Evolutionary conservation across 2,113 vertebrate genomes (phyloP), one percentile per base, ranked within the genome.

Genomic region (Corynorhinus townsendii): DNA sequence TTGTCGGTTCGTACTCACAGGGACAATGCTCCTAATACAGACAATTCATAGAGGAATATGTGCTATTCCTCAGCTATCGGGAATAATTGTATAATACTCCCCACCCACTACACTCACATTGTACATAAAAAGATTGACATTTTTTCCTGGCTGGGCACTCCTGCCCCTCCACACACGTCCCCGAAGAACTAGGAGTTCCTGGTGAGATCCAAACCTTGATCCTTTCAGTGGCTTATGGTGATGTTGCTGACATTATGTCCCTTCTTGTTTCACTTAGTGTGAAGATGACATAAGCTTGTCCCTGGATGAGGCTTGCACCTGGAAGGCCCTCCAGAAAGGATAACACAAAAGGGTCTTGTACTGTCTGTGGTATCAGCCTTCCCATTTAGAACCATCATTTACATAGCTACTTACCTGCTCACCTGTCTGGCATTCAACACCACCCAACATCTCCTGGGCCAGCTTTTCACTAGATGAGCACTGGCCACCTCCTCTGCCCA

Each of bases 331-430:
- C 96, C 99, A 97, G 99, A 99, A 0, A 99, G 99, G 77, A 99
- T 99, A 2, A 98, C 99, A 98, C 99, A 99, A 98, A 98, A 98
- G 52, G 19, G 52, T 54, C 52, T 54, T 54, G 52, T 54, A 79
- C 98, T 99, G 98, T 99, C 99, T 98, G 98, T 99, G 98, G 99
- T 99, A 92, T 98, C 99, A 19, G 99, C 99, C 54, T 99, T 99
- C 0, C 52, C 52, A 54, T 20, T 54, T 54, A 54, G 52, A 54
- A 54, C 6, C 52, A 54, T 54, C 52, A 54, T 54, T 54, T 54
- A 54, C 52, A 20, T 20, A 54, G 52, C 52, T 54, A 54, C 52
- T 17, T 54, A 54, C 19, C 52, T 20, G 19, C 52, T 20, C 52
- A 54, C 52, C 52, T 54, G 6, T 54, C 52, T 54, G 52, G 52